Conservation (phyloP, 2,113 vertebrate genomes). For the Rhinoderma darwinii region DNA sequence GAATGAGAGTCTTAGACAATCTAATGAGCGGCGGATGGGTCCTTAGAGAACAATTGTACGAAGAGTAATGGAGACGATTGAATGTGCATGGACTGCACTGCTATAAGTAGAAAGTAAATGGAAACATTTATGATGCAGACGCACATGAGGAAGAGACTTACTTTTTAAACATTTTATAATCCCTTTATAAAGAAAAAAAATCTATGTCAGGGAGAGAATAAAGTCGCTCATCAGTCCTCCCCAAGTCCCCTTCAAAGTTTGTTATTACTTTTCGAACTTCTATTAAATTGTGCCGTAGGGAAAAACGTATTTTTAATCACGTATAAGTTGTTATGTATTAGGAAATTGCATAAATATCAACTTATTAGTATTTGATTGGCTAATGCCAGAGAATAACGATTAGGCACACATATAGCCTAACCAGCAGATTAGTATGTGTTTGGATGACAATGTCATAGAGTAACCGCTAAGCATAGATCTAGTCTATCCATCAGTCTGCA, state of each 20-base stretch:
- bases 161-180: background rate
- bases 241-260: background rate
- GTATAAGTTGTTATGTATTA: too few relatives aligned
- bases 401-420: background rate
- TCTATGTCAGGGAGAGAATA: background rate
- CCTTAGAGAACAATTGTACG: conserved; percentile 27
- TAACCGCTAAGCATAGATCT: too few relatives aligned
- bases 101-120: conserved; percentile 26
- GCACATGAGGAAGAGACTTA: background rate
- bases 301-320: too few relatives aligned
- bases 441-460: background rate
- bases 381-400: too few relatives aligned
- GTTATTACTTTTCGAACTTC: background rate
- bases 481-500: too few relatives aligned
- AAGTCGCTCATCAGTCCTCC: background rate
- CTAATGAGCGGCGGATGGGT: conserved; percentile 27
- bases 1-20: conserved; percentile 32
- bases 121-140: conserved; percentile 6
- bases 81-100: conserved; percentile 10
- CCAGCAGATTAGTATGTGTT: background rate
- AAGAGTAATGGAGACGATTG: conserved; percentile 35
- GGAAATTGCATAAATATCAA: too few relatives aligned
- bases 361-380: too few relatives aligned
- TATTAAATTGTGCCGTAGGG: background rate
- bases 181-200: background rate